Evolutionary conservation across 2,797 vertebrate genomes (phyloP).

Genomic region (Tympanoctomys barrerae): DNA sequence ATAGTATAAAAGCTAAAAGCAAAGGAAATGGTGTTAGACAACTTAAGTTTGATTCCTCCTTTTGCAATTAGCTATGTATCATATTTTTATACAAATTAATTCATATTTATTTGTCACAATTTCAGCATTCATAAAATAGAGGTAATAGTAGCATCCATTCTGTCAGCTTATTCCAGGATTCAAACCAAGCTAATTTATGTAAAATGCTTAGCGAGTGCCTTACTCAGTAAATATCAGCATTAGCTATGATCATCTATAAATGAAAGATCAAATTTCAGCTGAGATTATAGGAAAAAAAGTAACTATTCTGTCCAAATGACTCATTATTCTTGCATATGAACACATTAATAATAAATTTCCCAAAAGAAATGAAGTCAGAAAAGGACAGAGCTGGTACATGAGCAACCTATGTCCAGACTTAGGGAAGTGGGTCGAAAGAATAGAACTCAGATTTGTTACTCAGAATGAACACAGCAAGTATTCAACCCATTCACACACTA

Average conservation of each 20-base stretch:
- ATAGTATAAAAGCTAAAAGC: not conserved
- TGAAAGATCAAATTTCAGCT: conserved; percentile 4
- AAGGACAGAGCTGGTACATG: not conserved
- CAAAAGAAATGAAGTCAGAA: not conserved
- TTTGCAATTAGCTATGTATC: not conserved
- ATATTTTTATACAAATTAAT: too few relatives aligned
- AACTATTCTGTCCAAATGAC: not conserved
- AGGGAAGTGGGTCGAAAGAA: not conserved
- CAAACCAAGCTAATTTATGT: conserved; percentile 39
- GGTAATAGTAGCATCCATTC: not conserved
- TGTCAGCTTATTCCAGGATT: not conserved
- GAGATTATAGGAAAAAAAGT: conserved; percentile 41
- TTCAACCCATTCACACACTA: not conserved
- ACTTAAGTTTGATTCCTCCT: conserved; percentile 20
- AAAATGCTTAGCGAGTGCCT: not conserved
- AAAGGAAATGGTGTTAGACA: not conserved
- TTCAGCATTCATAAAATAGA: not conserved
- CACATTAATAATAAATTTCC: not conserved
- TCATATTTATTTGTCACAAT: not conserved
- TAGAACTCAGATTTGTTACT: not conserved
- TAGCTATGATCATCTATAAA: not conserved
- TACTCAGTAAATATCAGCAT: not conserved
- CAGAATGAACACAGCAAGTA: not conserved
- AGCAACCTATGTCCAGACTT: not conserved
- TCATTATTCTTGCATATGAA: conserved; percentile 29